Evolutionary conservation across 2,888 invertebrate genomes (phyloP).

Genomic region (Drosophila crucigera): DNA sequence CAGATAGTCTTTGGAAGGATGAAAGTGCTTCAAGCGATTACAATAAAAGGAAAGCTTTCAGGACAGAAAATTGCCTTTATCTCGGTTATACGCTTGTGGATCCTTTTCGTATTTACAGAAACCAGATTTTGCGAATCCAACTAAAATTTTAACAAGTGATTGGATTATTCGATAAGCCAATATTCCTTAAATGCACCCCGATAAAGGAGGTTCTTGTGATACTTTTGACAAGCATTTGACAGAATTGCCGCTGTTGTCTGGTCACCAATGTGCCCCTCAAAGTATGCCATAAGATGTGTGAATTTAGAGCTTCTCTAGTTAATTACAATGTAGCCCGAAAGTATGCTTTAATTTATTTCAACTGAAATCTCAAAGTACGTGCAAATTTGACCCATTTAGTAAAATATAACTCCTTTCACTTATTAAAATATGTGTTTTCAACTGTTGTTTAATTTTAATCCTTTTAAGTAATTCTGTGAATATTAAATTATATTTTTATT

Average conservation of each 20-base stretch:
- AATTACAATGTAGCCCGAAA: neutral
- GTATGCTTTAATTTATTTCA: neutral
- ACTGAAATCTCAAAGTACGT: neutral
- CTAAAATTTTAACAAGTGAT: neutral
- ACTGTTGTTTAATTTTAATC: neutral
- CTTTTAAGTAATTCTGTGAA: neutral
- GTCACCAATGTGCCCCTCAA: neutral
- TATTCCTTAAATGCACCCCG: neutral
- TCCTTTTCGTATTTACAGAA: neutral
- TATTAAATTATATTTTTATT: neutral
- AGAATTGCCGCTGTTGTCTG: neutral
- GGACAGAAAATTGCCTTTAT: neutral
- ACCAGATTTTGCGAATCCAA: neutral
- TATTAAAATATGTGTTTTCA: neutral
- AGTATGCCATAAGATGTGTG: neutral
- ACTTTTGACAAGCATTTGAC: no score
- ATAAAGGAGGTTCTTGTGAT: neutral
- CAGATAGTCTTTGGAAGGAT: neutral
- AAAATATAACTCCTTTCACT: neutral
- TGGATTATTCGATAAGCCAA: neutral
- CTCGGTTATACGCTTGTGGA: neutral
- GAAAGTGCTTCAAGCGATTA: neutral
- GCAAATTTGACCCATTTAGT: neutral
- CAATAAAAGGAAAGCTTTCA: neutral
- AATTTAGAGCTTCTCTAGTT: neutral